phyloP scores from a whole-genome alignment of 2,797 vertebrate genomes.

The Lithobates sylvaticus region DNA sequence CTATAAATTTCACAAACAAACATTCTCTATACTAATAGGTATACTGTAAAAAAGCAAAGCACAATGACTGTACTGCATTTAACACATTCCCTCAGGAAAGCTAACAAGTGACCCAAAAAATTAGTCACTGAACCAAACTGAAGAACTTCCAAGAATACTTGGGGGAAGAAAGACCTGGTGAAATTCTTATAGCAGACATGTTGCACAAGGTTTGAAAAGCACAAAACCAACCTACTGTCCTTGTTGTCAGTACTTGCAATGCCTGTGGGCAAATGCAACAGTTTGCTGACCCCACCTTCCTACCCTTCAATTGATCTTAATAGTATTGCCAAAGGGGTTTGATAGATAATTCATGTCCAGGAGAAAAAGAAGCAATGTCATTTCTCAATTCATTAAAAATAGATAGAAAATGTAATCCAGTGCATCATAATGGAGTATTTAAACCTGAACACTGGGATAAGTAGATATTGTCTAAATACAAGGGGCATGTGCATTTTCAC shows the following conservation, averaged over 20 bases:
- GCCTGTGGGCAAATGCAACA: constrained; percentile 16
- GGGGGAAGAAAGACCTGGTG: background rate
- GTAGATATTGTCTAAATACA: too few relatives aligned
- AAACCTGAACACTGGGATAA: too few relatives aligned
- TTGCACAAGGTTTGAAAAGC: background rate
- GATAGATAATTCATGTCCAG: background rate
- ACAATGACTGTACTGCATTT: background rate
- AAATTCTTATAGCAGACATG: background rate
- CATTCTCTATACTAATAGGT: background rate
- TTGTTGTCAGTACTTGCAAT: constrained; percentile 7
- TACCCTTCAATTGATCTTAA: background rate
- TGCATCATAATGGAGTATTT: too few relatives aligned
- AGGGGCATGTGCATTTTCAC: too few relatives aligned
- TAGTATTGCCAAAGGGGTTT: background rate
- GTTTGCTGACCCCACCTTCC: background rate
- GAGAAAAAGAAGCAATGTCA: background rate
- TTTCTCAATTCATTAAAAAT: too few relatives aligned
- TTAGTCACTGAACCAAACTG: constrained; percentile 18
- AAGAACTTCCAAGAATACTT: background rate
- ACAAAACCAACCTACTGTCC: background rate
- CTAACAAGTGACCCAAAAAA: constrained; percentile 14
- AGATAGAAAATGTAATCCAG: too few relatives aligned
- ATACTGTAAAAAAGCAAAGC: background rate
- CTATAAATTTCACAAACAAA: too few relatives aligned
- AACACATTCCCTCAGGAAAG: background rate